Evolutionary conservation across 2,888 invertebrate genomes (phyloP).

Genomic region (Conops quadrifasciatus): DNA sequence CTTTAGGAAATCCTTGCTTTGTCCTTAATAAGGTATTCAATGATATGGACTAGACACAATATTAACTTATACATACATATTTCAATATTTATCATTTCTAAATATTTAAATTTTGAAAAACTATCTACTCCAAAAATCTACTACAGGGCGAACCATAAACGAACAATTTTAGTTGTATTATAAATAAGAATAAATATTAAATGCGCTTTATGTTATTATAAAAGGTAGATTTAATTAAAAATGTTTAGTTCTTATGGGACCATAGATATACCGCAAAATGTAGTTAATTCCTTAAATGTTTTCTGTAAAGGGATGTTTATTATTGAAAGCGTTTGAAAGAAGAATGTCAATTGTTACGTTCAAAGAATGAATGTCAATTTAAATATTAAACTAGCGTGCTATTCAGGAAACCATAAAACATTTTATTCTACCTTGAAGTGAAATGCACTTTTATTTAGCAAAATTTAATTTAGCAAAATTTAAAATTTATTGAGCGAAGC

Average conservation of each 20-base stretch:
- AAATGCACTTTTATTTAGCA: conserved; percentile 23
- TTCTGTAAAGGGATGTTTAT: not conserved
- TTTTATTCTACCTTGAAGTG: conserved; percentile 52
- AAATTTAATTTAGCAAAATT: conserved; percentile 32
- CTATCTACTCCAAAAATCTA: too few species aligned
- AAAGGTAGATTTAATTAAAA: too few species aligned
- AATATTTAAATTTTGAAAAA: not conserved
- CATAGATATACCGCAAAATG: too few species aligned
- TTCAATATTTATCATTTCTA: not conserved
- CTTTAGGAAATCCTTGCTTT: too few species aligned
- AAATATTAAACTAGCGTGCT: conserved; percentile 37
- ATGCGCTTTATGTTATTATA: too few species aligned
- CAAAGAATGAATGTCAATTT: conserved; percentile 35
- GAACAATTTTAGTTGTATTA: too few species aligned
- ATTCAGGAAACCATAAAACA: conserved; percentile 55
- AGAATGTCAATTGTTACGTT: conserved; percentile 17
- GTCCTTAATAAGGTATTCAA: too few species aligned
- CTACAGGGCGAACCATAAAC: too few species aligned
- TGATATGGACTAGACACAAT: too few species aligned
- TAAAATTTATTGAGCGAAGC: not conserved
- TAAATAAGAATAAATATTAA: too few species aligned
- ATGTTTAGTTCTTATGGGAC: too few species aligned
- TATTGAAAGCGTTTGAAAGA: not conserved
- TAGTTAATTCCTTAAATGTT: not conserved
- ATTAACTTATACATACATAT: too few species aligned